Base-by-base conservation (phyloP, 2,113 vertebrate genomes). In the Hypomesus transpacificus region DNA sequence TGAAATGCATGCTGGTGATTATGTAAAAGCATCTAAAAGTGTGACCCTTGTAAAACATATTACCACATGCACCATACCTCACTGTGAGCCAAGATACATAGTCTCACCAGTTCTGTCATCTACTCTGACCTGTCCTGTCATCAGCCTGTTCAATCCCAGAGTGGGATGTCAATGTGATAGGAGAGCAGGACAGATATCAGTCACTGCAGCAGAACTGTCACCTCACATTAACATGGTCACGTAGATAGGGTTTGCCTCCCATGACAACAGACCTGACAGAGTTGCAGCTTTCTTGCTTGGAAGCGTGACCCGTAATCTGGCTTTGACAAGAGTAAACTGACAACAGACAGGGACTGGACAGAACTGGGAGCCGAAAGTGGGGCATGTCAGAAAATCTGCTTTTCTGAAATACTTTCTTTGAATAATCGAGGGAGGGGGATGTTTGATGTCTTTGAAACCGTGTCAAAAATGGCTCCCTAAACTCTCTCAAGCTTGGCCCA, bases 181-280 rank as follows among this genome's bases (percentile, higher is more conserved):
- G 18, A 13, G 21, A 46, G 31, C 50, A 46, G 34, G 61, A 72
- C 79, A 77, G 64, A 73, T 18, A 62, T 83, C 75, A 75, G 69
- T 87, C 73, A 82, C 75, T 59, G 64, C 71, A 70, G 73, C 75
- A 77, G 65, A 66, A 56, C 77, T 85, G 80, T 80, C 79, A 77
- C 24, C 69, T 60, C 79, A 6, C 72, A 34, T 84, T 75, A 84
- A 80, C 77, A 82, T 70, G 67, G 66, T 74, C 68, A 66, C 75
- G 61, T 62, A 70, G 76, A 31, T 14, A 56, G 68, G 14, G 68
- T 8, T 26, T 24, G 50, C 59, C 63, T 52, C 20, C 59, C 52
- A 68, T 3, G 2, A 26, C 24, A 26, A 3, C 24, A 26, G 24
- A 26, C 24, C 24, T 26, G 24, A 26, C 26, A 24, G 71, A 75